Percentiles rank a stretch among this genome's conserved stretches.
phyloP scores from a whole-genome alignment of 2,888 invertebrate genomes.

The Diloba caeruleocephala region DNA sequence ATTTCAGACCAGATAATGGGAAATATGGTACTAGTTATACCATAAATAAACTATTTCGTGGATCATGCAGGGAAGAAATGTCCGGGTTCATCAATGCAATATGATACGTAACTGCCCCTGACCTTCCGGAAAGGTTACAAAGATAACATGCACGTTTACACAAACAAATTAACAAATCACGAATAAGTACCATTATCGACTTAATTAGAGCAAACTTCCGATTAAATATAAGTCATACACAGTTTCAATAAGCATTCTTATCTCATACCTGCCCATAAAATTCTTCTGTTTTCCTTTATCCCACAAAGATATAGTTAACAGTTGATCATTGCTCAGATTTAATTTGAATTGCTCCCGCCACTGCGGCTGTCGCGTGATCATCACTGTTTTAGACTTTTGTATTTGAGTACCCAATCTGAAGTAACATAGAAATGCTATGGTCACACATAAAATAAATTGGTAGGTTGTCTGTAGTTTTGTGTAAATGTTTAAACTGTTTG shows the following conservation, averaged over 20 bases:
- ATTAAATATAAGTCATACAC: neutral
- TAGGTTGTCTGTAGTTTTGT: neutral
- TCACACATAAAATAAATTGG: too few species aligned
- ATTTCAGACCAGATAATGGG: too few species aligned
- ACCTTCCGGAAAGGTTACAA: conserved; percentile 3
- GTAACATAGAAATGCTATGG: too few species aligned
- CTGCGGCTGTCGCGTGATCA: conserved; percentile 67
- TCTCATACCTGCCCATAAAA: conserved; percentile 82
- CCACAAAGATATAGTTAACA: conserved; percentile 72
- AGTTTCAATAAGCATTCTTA: neutral
- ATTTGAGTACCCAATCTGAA: conserved; percentile 75
- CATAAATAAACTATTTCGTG: too few species aligned
- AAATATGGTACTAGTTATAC: too few species aligned
- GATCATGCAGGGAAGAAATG: neutral
- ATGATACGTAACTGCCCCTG: conserved; percentile 18
- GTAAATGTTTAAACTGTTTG: too few species aligned
- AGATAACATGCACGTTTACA: conserved; percentile 41
- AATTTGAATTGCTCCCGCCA: conserved; percentile 79
- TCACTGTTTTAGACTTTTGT: conserved; percentile 72
- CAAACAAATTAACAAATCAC: conserved; percentile 38
- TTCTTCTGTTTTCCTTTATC: conserved; percentile 80
- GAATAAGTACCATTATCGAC: conserved; percentile 11
- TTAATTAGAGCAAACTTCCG: conserved; percentile 22
- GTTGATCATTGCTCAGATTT: conserved; percentile 65
- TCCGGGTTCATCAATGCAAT: conserved; percentile 4